Percentiles rank a stretch among this genome's conserved stretches.
Evolutionary conservation across 2,797 vertebrate genomes (phyloP).

Genomic region (Rhinichthys osculus): DNA sequence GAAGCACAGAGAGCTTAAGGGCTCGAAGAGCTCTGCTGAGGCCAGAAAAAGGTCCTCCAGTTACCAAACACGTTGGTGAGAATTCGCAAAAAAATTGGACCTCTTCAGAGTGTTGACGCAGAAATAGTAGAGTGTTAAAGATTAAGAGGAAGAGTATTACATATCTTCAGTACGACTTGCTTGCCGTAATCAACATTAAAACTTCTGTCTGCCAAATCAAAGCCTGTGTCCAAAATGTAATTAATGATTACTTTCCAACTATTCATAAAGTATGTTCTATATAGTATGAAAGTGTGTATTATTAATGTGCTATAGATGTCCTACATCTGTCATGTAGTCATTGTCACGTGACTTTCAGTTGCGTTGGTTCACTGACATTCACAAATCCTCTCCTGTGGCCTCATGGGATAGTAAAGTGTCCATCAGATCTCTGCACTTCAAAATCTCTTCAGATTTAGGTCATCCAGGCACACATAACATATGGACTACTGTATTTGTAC

Average conservation of each 20-base stretch:
- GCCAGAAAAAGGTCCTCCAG: not conserved
- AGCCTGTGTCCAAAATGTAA: not conserved
- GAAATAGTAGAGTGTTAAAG: not conserved
- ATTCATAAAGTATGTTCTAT: not conserved
- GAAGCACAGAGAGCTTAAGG: slow-evolving; percentile 24
- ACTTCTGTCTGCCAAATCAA: not conserved
- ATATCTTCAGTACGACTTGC: not conserved
- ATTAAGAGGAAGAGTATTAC: not conserved
- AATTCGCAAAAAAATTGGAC: not conserved
- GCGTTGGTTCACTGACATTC: not conserved
- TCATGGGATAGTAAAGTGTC: not conserved
- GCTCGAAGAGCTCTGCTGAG: slow-evolving; percentile 3
- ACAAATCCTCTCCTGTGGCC: not conserved
- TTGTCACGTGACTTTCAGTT: not conserved
- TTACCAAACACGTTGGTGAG: not conserved
- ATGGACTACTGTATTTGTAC: not conserved
- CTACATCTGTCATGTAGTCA: not conserved
- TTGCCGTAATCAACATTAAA: not conserved
- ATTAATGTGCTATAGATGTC: not conserved
- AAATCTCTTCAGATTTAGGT: not conserved
- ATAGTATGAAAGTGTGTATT: not conserved
- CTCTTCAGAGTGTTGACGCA: not conserved
- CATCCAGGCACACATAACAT: not conserved
- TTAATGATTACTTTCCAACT: not conserved
- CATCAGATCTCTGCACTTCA: not conserved